phyloP scores from a whole-genome alignment of 2,888 invertebrate genomes.

The Lamellibrachia satsuma region DNA sequence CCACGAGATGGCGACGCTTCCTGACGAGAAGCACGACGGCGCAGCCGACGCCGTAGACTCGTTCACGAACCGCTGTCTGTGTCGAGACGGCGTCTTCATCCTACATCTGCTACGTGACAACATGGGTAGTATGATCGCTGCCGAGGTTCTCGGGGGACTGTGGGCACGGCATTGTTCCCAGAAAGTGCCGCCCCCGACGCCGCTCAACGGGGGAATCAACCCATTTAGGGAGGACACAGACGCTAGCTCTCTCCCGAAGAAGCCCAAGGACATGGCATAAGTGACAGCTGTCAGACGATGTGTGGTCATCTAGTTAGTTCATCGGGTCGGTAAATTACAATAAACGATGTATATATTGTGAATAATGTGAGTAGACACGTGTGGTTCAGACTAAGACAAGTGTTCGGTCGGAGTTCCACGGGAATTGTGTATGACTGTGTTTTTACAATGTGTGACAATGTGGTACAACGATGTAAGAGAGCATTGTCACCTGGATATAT shows the following conservation, averaged over 20 bases:
- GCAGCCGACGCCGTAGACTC: not conserved
- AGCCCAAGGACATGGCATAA: not conserved
- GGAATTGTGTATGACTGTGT: not conserved
- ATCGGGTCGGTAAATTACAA: too few relatives aligned
- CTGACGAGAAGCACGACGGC: conserved; percentile 62
- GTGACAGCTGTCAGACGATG: not conserved
- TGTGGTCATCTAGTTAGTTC: not conserved
- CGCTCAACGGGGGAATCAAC: not conserved
- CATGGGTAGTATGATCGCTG: conserved; percentile 23
- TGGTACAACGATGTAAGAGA: not conserved
- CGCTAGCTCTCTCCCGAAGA: not conserved
- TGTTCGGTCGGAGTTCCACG: not conserved
- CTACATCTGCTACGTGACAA: conserved; percentile 22
- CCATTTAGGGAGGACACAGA: not conserved
- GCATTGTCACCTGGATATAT: not conserved
- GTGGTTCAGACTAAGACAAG: not conserved
- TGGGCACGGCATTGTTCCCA: conserved; percentile 19
- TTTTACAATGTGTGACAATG: not conserved
- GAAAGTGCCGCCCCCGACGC: not conserved
- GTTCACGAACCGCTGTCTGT: conserved; percentile 26
- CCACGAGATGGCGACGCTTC: conserved; percentile 55
- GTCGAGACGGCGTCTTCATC: conserved; percentile 25
- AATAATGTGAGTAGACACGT: not conserved
- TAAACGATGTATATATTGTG: not conserved
- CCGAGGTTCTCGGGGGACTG: conserved; percentile 25